Percentiles rank a stretch among this genome's conserved stretches.
Evolutionary conservation across 2,797 vertebrate genomes (phyloP).

Genomic region (Pseudochromis fuscus): DNA sequence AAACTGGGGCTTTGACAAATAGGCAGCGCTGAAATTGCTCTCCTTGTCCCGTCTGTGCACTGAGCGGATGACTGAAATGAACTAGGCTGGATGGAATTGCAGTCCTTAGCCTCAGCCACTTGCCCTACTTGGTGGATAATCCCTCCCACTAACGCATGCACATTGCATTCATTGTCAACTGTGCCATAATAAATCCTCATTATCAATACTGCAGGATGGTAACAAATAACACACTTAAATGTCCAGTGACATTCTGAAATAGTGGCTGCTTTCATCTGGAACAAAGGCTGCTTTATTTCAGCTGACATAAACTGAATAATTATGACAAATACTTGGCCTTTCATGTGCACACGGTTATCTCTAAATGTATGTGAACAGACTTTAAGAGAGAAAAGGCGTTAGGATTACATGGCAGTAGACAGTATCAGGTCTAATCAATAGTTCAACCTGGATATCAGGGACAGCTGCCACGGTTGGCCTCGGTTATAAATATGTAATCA

Average conservation of each 20-base stretch:
- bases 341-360: slow-evolving; percentile 17
- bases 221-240: slow-evolving; percentile 43
- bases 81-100: slow-evolving; percentile 87
- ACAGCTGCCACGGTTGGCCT: slow-evolving; percentile 37
- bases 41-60: slow-evolving; percentile 71
- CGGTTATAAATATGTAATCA: slow-evolving; percentile 64
- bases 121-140: slow-evolving; percentile 87
- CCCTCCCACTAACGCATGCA: slow-evolving; percentile 86
- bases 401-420: slow-evolving; percentile 10
- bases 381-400: slow-evolving; percentile 37
- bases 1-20: slow-evolving; percentile 49
- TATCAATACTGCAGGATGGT: slow-evolving; percentile 70
- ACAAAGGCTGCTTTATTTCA: slow-evolving; percentile 25
- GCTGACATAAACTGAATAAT: slow-evolving; percentile 1
- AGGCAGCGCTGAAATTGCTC: slow-evolving; percentile 50
- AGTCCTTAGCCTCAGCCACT: slow-evolving; percentile 86
- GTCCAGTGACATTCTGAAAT: slow-evolving; percentile 10
- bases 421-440: slow-evolving; percentile 19
- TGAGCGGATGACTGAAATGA: slow-evolving; percentile 86
- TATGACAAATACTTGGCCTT: slow-evolving; percentile 3
- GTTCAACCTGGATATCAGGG: slow-evolving; percentile 34
- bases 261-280: slow-evolving; percentile 15
- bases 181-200: slow-evolving; percentile 80
- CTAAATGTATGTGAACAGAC: slow-evolving; percentile 16
- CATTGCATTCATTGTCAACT: slow-evolving; percentile 82